Percentiles rank a stretch among this genome's conserved stretches.
These are phyloP conservation scores for Smutsia gigantea DNA, from an alignment of 2,797 vertebrate genomes.

Conservation along the genomic window DNA sequence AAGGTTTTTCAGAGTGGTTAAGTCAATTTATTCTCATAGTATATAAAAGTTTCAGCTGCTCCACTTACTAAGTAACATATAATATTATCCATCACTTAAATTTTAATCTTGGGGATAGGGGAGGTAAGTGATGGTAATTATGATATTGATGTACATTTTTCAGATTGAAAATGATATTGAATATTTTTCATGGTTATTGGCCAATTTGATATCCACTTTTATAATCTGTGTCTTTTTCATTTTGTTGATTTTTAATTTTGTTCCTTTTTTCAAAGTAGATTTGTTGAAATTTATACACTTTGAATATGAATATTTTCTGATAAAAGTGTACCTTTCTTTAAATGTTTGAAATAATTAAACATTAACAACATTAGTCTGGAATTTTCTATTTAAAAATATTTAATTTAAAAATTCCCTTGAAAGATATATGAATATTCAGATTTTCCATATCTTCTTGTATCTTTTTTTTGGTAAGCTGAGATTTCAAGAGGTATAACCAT, in stretches of 20 bases:
- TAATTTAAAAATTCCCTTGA: neutral
- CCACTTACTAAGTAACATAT: neutral
- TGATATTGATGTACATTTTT: neutral
- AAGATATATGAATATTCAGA: neutral
- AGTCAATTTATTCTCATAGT: neutral
- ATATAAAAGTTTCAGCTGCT: neutral
- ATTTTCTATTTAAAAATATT: neutral
- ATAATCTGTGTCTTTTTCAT: neutral
- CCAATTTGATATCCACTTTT: neutral
- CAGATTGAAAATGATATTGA: neutral
- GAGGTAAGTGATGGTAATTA: neutral
- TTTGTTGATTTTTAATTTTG: neutral
- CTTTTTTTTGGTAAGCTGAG: neutral
- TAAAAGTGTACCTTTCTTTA: neutral
- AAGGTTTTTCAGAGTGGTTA: neutral
- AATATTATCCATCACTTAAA: neutral
- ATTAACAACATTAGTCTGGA: neutral
- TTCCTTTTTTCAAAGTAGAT: neutral
- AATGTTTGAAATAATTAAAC: conserved; percentile 29
- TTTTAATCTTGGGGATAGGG: neutral
- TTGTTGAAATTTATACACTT: neutral
- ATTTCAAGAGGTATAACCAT: neutral
- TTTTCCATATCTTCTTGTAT: neutral
- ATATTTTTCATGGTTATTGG: neutral
- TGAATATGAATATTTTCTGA: neutral